A percentile compares a stretch with the other conserved stretches of the same genome.
Conservation (phyloP, 2,113 vertebrate species). For the Globicephala melas region DNA sequence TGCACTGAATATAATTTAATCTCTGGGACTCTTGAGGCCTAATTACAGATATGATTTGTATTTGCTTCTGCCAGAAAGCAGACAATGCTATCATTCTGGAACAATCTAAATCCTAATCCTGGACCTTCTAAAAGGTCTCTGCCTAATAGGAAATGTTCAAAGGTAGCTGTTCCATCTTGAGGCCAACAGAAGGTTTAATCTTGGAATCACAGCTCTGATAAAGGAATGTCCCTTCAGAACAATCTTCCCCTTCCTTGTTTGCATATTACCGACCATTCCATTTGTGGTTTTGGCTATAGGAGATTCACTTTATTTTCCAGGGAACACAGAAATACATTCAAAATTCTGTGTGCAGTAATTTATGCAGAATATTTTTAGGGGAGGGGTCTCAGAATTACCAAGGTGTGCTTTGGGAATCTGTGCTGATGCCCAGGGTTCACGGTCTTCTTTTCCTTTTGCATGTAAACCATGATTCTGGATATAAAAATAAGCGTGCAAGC, state of each 20-base stretch:
- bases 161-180: not conserved
- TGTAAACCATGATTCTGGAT: not conserved
- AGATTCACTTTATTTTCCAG: not conserved
- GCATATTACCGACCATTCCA: not conserved
- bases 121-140: not conserved
- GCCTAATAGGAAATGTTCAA: not conserved
- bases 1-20: conserved; percentile 5
- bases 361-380: not conserved
- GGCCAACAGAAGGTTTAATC: not conserved
- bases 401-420: too few species aligned
- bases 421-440: not conserved
- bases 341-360: not conserved
- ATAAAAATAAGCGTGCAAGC: not conserved
- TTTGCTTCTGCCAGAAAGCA: not conserved
- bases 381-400: not conserved
- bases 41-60: not conserved
- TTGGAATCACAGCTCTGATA: not conserved
- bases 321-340: not conserved
- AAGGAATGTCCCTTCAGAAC: not conserved
- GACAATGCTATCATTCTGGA: not conserved
- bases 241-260: not conserved
- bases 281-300: not conserved
- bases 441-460: not conserved
- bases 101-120: not conserved
- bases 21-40: not conserved